phyloP scores from a whole-genome alignment of 1,140 invertebrate species.

The Drosophila pallidifrons region DNA sequence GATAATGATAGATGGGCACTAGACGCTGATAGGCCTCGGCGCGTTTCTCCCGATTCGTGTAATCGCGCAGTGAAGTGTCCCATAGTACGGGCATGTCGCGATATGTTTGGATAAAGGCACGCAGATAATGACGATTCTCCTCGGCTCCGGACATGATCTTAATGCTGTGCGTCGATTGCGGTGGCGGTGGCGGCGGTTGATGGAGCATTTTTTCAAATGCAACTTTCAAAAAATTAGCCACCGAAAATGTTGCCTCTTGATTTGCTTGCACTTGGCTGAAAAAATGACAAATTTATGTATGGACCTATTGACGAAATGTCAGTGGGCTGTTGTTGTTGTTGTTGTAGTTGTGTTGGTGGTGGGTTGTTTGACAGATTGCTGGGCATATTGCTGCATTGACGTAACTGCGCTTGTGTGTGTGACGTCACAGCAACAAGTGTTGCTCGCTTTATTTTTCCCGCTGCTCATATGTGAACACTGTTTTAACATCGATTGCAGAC shows the following conservation, averaged over 20 bases:
- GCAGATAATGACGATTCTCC: constrained; percentile 77
- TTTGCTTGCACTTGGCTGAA: constrained; percentile 9
- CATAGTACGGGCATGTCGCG: constrained; percentile 76
- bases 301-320: constrained; percentile 77
- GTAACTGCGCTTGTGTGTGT: constrained; percentile 61
- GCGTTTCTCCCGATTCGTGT: constrained; percentile 79
- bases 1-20: constrained; percentile 79
- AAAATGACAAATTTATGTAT: constrained; percentile 53
- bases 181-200: constrained; percentile 49
- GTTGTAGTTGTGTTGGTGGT: constrained; percentile 65
- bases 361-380: constrained; percentile 77
- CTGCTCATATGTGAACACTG: constrained; percentile 45
- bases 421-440: constrained; percentile 75
- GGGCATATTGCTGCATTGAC: constrained; percentile 78
- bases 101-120: constrained; percentile 79
- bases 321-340: constrained; percentile 49
- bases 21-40: constrained; percentile 76
- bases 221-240: constrained; percentile 18
- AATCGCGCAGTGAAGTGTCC: constrained; percentile 79
- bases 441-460: constrained; percentile 25
- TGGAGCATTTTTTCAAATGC: constrained; percentile 59
- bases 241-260: constrained; percentile 2
- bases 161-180: constrained; percentile 46
- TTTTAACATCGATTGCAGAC: constrained; percentile 16
- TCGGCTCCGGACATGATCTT: constrained; percentile 77